Percentiles rank a stretch among this genome's conserved stretches.
Evolutionary conservation across 2,113 vertebrate species (phyloP).

Genomic region (Paramisgurnus dabryanus): DNA sequence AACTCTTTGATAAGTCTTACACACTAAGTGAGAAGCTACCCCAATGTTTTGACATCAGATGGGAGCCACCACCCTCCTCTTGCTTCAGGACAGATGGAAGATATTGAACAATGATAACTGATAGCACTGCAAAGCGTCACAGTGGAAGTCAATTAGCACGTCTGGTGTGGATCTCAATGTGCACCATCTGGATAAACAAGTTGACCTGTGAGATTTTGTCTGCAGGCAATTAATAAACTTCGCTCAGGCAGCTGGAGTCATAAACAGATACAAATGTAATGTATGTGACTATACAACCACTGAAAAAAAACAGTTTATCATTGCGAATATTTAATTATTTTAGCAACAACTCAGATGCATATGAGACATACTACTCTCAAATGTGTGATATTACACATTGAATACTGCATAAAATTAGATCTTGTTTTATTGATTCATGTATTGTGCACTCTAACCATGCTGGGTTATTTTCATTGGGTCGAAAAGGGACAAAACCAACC

Average conservation of each 20-base stretch:
- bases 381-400: not conserved
- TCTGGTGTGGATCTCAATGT: conserved; percentile 32
- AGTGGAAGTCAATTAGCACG: conserved; percentile 31
- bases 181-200: conserved; percentile 45
- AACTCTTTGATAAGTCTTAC: not conserved
- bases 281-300: not conserved
- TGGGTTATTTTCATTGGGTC: too few relatives aligned
- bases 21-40: not conserved
- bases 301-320: not conserved
- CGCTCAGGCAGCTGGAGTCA: not conserved
- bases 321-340: not conserved
- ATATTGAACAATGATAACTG: conserved; percentile 44
- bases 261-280: not conserved
- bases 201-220: conserved; percentile 23
- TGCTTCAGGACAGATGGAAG: conserved; percentile 39
- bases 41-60: conserved; percentile 8
- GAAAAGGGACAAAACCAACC: too few relatives aligned
- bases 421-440: too few relatives aligned
- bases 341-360: not conserved
- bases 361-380: not conserved
- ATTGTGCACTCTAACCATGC: too few relatives aligned
- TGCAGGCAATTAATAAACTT: conserved; percentile 18
- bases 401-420: too few relatives aligned
- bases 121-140: conserved; percentile 27
- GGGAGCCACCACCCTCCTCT: conserved; percentile 18